These are phyloP conservation scores for Polyergus mexicanus DNA, from an alignment of 1,140 invertebrate species.

Conservation along the genomic window DNA sequence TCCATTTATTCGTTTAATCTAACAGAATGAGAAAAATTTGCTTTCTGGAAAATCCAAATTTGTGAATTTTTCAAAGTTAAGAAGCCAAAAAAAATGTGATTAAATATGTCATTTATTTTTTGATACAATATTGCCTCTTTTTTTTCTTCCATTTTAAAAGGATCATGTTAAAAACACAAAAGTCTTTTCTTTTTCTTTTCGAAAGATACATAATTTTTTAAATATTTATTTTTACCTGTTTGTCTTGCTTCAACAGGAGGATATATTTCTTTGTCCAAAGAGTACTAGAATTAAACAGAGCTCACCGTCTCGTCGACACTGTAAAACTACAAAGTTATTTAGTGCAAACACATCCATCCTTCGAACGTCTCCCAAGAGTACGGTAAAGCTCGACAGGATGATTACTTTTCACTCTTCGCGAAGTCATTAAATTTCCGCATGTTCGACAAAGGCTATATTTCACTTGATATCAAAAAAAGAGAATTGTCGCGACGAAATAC, in stretches of 20 bases:
- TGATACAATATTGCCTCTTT: not conserved
- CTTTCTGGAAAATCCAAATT: not conserved
- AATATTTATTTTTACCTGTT: not conserved
- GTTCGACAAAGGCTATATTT: slow-evolving; percentile 49
- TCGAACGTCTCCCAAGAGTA: slow-evolving; percentile 17
- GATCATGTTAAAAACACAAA: not conserved
- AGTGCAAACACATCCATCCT: slow-evolving; percentile 34
- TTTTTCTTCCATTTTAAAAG: not conserved
- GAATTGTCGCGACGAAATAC: slow-evolving; percentile 6
- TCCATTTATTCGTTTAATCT: not conserved
- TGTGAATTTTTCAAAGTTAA: not conserved
- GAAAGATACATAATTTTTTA: not conserved
- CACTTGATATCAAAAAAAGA: slow-evolving; percentile 21
- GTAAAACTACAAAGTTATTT: slow-evolving; percentile 36
- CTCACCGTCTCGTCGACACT: not conserved
- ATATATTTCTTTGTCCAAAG: not conserved
- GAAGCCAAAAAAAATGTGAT: not conserved
- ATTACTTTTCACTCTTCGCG: slow-evolving; percentile 49
- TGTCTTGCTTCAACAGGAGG: not conserved
- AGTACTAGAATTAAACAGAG: slow-evolving; percentile 21
- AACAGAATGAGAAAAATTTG: not conserved
- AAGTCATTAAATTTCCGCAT: slow-evolving; percentile 44
- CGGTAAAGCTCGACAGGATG: slow-evolving; percentile 12
- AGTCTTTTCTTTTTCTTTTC: no score
- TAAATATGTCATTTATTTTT: not conserved